Base-by-base conservation (phyloP, 2,888 invertebrate species). In the Electrophaes corylata region DNA sequence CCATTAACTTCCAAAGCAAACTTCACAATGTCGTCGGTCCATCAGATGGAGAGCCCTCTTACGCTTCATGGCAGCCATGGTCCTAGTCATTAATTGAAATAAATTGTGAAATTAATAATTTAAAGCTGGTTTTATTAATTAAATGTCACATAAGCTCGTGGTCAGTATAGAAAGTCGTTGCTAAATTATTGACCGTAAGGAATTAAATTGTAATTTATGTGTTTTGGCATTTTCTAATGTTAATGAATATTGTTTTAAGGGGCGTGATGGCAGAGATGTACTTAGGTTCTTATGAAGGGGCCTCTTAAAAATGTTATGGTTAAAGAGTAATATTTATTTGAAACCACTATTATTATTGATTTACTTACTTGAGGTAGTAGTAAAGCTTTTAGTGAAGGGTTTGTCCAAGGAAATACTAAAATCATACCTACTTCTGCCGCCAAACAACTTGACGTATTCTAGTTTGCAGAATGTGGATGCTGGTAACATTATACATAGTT, bases 121-220 rank as follows among this genome's bases (percentile, higher is more conserved):
- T 49, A 35, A 43, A 58, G 14, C 53, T 23, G 64, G 47, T 31
- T 41, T 52, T 51, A 60, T 51, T 73, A 72, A 78, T 79, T 59
- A 71, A 72, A 72, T 51, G 55, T 56, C 55, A 44, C 55, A 33
- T 47, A 45, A 33, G 14, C 5, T 39, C 40, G 46, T 46, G 64
- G 67, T 69, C 68, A 67, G 67, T 71, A 56, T 80, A 81, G 83
- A 84, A 83, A 82, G 82, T 76, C 66, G 70, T 59, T 59, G 75
- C 75, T 67, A 69, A 76, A 72, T 72, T 73, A 64, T 62, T 49
- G 55, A 51, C 55, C 47, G 55, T 47, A 48, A 26, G 54, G 44
- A 52, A 50, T 46, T 48, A 60, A 55, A 56, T 55, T 35, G 51
- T 60, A 26, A 60, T 60, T 60, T 60, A 60, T 60, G 54, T 54